Conservation (phyloP, 2,113 vertebrate genomes). For the Mohoua ochrocephala region DNA sequence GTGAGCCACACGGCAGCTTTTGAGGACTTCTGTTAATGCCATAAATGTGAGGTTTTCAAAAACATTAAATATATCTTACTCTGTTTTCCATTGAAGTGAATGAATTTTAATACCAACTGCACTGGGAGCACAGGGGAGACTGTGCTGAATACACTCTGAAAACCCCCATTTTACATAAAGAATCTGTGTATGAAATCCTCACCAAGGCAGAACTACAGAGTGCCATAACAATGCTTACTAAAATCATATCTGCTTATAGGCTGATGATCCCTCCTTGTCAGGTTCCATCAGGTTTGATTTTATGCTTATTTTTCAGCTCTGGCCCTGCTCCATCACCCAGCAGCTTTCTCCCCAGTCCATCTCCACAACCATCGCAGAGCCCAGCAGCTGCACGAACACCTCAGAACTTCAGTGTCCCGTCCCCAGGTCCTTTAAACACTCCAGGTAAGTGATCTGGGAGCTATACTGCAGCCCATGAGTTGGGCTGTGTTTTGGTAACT, state of each 20-base stretch:
- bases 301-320: constrained; percentile 73
- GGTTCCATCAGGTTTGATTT: not conserved
- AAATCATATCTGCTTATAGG: not conserved
- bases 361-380: constrained; percentile 93
- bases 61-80: not conserved
- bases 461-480: not conserved
- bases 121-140: not conserved
- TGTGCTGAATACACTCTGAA: not conserved
- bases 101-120: not conserved
- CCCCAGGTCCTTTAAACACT: constrained; percentile 93
- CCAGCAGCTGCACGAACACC: constrained; percentile 88
- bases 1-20: constrained; percentile 54
- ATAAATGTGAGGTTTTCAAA: not conserved
- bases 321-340: constrained; percentile 93
- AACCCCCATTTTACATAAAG: not conserved
- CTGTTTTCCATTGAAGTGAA: not conserved
- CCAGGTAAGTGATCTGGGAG: constrained; percentile 79
- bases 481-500: not conserved
- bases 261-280: not conserved
- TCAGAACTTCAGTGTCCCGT: constrained; percentile 92
- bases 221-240: not conserved
- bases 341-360: constrained; percentile 95
- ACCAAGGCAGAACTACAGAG: not conserved
- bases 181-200: not conserved
- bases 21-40: not conserved